A percentile compares a stretch with the other conserved stretches of the same genome.
These are phyloP conservation scores for Nymphicus hollandicus DNA, from an alignment of 2,113 vertebrate species.

Conservation along the genomic window DNA sequence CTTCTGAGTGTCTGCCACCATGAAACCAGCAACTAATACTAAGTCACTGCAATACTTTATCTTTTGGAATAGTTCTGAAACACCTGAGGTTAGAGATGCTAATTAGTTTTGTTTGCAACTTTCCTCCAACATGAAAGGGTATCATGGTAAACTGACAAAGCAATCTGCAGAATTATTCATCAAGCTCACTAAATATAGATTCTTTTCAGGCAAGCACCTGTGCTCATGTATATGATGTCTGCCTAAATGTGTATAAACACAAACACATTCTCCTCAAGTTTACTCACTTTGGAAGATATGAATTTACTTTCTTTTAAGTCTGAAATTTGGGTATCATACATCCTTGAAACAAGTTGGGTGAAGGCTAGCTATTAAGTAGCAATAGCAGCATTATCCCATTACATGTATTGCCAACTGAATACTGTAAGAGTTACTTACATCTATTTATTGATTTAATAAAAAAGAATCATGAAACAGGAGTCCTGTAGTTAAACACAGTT, in stretches of 20 bases:
- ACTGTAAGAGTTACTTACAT: not conserved
- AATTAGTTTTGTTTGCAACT: not conserved
- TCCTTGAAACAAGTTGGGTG: not conserved
- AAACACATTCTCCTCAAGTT: not conserved
- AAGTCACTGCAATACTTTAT: not conserved
- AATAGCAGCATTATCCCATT: not conserved
- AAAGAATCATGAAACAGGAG: not conserved
- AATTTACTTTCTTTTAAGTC: not conserved
- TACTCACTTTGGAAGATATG: not conserved
- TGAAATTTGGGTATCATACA: not conserved
- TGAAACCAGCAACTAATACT: not conserved
- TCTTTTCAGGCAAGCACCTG: not conserved
- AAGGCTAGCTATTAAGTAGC: not conserved
- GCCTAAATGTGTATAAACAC: not conserved
- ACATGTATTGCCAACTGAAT: not conserved
- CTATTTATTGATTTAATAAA: not conserved
- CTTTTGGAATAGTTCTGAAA: not conserved
- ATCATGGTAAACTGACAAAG: not conserved
- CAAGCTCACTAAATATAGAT: not conserved
- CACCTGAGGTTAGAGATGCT: accelerated
- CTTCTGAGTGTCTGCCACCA: not conserved
- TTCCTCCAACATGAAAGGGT: not conserved
- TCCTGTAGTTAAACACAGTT: not conserved
- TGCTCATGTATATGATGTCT: not conserved
- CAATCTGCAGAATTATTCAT: not conserved